Percentiles rank a stretch among this genome's conserved stretches.
Evolutionary conservation across 2,888 invertebrate genomes (phyloP).

Genomic region (Archips xylosteana): DNA sequence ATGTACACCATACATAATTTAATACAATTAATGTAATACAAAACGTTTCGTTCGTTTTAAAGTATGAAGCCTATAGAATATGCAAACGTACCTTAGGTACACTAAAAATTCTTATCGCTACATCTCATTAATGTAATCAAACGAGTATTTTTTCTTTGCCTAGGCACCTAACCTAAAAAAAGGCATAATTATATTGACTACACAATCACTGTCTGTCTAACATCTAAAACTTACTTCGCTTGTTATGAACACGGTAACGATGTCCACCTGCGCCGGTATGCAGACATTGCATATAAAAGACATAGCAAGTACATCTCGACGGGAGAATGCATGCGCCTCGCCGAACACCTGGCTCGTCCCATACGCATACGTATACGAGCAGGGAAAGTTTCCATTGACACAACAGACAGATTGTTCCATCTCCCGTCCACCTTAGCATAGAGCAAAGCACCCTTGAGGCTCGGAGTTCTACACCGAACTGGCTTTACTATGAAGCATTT

Average conservation of each 20-base stretch:
- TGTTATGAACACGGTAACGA: neutral
- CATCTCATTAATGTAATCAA: too few species aligned
- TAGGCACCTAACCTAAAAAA: too few species aligned
- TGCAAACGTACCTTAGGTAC: too few species aligned
- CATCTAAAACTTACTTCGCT: neutral
- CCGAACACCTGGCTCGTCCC: slow-evolving; percentile 34
- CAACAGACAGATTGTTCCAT: neutral
- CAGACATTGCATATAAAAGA: slow-evolving; percentile 8
- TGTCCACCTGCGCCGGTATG: slow-evolving; percentile 20
- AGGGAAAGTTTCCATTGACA: slow-evolving; percentile 22
- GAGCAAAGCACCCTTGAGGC: neutral
- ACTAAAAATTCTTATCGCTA: too few species aligned
- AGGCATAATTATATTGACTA: neutral
- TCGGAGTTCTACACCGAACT: neutral
- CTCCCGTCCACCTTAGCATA: neutral
- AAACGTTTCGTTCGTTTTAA: too few species aligned
- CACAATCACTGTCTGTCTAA: neutral
- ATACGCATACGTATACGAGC: slow-evolving; percentile 16
- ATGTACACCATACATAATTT: too few species aligned
- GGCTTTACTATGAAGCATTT: neutral
- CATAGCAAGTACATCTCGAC: slow-evolving; percentile 12
- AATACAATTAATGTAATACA: too few species aligned
- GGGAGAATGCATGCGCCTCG: slow-evolving; percentile 22
- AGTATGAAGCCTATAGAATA: too few species aligned
- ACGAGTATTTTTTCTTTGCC: too few species aligned